A percentile compares a stretch with the other conserved stretches of the same genome.
phyloP scores from a whole-genome alignment of 2,113 vertebrate species.

The Neodontobutis hainanensis region DNA sequence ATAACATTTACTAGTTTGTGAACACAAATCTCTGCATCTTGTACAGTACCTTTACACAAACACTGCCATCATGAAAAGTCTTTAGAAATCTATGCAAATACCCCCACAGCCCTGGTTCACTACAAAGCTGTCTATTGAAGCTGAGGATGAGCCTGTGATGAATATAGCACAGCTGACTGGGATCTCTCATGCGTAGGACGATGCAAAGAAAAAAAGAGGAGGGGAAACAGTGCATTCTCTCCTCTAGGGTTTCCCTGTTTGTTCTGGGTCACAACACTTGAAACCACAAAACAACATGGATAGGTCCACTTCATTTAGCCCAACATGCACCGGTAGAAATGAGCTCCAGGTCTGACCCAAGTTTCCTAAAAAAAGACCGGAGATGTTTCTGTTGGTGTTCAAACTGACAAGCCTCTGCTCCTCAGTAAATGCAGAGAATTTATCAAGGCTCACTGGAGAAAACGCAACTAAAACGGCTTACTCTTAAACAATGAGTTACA shows the following conservation, averaged over 20 bases:
- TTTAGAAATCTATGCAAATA: slow-evolving; percentile 19
- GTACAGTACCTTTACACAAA: background rate
- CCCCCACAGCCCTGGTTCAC: slow-evolving; percentile 32
- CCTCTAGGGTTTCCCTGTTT: slow-evolving; percentile 52
- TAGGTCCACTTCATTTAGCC: slow-evolving; percentile 43
- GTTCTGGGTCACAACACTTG: slow-evolving; percentile 52
- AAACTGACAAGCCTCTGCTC: background rate
- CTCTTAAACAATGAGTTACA: too few species aligned
- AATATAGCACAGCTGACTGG: slow-evolving; percentile 58
- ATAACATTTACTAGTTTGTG: too few species aligned
- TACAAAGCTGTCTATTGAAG: slow-evolving; percentile 43
- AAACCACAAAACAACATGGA: slow-evolving; percentile 46
- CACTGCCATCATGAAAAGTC: background rate
- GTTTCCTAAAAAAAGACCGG: background rate
- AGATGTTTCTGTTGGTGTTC: slow-evolving; percentile 13
- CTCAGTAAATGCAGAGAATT: too few species aligned
- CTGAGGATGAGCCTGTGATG: slow-evolving; percentile 38
- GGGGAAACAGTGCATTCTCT: slow-evolving; percentile 33
- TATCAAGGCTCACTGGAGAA: too few species aligned
- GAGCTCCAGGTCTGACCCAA: slow-evolving; percentile 14
- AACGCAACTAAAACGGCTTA: too few species aligned
- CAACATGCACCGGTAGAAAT: slow-evolving; percentile 12
- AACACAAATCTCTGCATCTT: too few species aligned
- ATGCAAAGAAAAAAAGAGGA: slow-evolving; percentile 25
- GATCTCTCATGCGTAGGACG: slow-evolving; percentile 65